A percentile compares a stretch with the other conserved stretches of the same genome.
Evolutionary conservation across 2,888 invertebrate genomes (phyloP).

Genomic region (Argyresthia goedartella): DNA sequence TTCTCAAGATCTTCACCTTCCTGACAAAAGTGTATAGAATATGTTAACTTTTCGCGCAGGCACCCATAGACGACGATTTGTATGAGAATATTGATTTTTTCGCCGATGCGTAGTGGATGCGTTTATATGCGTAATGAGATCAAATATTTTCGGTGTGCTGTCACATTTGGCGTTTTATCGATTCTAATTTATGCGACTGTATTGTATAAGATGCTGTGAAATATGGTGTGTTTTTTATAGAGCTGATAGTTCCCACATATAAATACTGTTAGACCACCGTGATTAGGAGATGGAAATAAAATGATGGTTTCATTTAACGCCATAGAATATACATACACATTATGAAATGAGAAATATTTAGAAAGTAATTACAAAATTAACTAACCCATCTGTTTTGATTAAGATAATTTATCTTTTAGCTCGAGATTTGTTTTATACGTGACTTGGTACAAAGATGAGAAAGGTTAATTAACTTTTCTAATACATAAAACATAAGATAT

Average conservation of each 20-base stretch:
- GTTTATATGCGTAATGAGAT: constrained; percentile 59
- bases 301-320: background rate
- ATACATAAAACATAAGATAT: too few species aligned
- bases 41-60: constrained; percentile 47
- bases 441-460: too few species aligned
- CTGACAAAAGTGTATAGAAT: constrained; percentile 8
- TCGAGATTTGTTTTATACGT: too few species aligned
- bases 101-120: constrained; percentile 21
- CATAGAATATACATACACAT: background rate
- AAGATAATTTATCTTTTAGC: too few species aligned
- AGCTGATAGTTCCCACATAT: constrained; percentile 23
- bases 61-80: constrained; percentile 26
- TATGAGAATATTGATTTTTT: constrained; percentile 33
- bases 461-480: too few species aligned
- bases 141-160: constrained; percentile 62
- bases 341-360: background rate
- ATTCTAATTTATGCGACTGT: constrained; percentile 1
- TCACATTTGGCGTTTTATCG: constrained; percentile 50
- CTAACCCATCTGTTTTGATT: too few species aligned
- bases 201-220: constrained; percentile 21
- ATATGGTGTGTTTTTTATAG: constrained; percentile 29
- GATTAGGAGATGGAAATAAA: background rate
- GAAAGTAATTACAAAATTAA: background rate
- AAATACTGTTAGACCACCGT: background rate
- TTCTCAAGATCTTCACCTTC: background rate